Base-by-base conservation (phyloP, 1,140 invertebrate genomes). In the Drosophila ananassae region DNA sequence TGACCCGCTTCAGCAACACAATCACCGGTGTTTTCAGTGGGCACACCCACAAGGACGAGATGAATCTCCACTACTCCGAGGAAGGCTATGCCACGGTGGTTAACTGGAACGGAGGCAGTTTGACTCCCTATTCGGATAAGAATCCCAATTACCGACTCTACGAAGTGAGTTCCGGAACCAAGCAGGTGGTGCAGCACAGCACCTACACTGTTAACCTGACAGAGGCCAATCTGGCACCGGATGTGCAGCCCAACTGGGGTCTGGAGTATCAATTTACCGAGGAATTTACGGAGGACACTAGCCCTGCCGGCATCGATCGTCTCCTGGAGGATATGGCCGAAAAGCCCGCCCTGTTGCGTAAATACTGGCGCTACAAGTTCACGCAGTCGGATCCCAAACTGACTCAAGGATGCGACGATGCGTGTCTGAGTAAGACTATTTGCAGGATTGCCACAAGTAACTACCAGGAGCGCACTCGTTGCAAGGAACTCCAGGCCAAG, bases 71-170 rank as follows among this genome's bases (percentile, higher is more conserved):
- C 85, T 96, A 95, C 77, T 81, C 79, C 1, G 79, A 92, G 37
- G 81, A 95, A 0, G 93, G 94, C 0, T 37, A 37, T 17, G 73
- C 85, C 28, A 67, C 67, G 2, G 89, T 80, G 56, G 93, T 97
- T 2, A 95, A 95, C n/a, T 97, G 96, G 94, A 95, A 97, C 55
- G 95, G 94, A 1, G 96, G 96, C 30, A 95, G 95, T 79, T 89
- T 95, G 3, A 97, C 96, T 0, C 78, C 94, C 1, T 95, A 93
- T 44, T 72, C 92, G 0, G 79, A 94, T 54, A 93, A 95, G 56
- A 98, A 98, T 93, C 95, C 97, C 12, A 97, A 96, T 59, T 98
- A 97, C 84, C 94, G 95, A 76, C 93, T 97, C 1, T 97, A 96
- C 72, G 92, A 93, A 0, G 91, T 97, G 1, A 94, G 97, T 79